Evolutionary conservation across 2,797 vertebrate species (phyloP).

Genomic region (Rhadinocentrus ornatus): DNA sequence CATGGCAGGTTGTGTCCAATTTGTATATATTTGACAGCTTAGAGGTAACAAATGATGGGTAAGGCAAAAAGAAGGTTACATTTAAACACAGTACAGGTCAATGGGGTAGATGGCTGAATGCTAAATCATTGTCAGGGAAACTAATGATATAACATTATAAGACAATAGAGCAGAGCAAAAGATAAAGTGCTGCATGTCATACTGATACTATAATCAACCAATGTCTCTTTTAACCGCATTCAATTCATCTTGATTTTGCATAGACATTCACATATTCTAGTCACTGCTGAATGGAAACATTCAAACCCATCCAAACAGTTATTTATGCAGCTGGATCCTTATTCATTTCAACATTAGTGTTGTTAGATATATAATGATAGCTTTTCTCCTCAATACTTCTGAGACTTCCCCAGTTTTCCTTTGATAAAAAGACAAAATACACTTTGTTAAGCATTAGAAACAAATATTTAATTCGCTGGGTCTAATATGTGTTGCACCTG

Average conservation of each 20-base stretch:
- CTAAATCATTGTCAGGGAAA: constrained; percentile 89
- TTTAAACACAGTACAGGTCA: constrained; percentile 85
- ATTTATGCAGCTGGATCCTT: constrained; percentile 62
- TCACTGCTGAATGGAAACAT: constrained; percentile 68
- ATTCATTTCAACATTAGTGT: constrained; percentile 12
- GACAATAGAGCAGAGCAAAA: constrained; percentile 79
- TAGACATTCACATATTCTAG: constrained; percentile 81
- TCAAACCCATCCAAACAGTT: constrained; percentile 71
- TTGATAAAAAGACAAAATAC: constrained; percentile 59
- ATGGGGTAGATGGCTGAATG: constrained; percentile 80
- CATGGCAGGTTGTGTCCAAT: constrained; percentile 79
- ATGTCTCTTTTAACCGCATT: constrained; percentile 74
- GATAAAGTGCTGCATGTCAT: constrained; percentile 81
- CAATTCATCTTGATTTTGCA: constrained; percentile 89
- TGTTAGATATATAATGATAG: constrained; percentile 17
- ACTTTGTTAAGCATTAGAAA: constrained; percentile 65
- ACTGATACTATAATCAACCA: constrained; percentile 79
- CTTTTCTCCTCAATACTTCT: constrained; percentile 13
- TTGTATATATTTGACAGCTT: constrained; percentile 81
- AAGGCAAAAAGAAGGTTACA: constrained; percentile 84
- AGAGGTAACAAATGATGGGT: constrained; percentile 82
- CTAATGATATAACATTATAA: constrained; percentile 87
- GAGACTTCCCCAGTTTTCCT: constrained; percentile 29
- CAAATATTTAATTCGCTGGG: constrained; percentile 70
- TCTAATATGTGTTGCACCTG: constrained; percentile 81